phyloP scores from a whole-genome alignment of 2,113 vertebrate genomes.

The Pandion haliaetus region DNA sequence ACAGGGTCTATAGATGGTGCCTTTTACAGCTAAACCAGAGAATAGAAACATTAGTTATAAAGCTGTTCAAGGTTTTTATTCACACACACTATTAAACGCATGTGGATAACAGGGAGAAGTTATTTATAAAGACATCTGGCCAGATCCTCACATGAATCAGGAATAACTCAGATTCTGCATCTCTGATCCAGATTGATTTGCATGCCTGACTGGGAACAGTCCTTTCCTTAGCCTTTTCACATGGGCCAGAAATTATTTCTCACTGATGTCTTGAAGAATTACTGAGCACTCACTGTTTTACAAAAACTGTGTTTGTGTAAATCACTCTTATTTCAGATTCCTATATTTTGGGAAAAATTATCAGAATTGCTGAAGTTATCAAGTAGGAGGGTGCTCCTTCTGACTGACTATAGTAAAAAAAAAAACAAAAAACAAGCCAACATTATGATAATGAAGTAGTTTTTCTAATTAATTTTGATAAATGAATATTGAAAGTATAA shows the following conservation, averaged over 20 bases:
- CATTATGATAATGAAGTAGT: background rate
- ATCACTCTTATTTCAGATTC: background rate
- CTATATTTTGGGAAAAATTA: background rate
- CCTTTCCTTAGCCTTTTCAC: background rate
- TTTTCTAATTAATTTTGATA: background rate
- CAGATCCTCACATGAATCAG: background rate
- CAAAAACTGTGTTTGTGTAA: background rate
- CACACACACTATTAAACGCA: background rate
- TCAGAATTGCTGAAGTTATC: background rate
- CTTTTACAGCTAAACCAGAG: background rate
- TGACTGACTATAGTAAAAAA: background rate
- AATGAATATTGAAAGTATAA: background rate
- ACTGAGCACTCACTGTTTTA: background rate
- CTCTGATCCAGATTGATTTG: background rate
- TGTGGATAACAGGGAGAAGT: background rate
- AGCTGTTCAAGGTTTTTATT: background rate
- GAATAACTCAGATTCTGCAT: background rate
- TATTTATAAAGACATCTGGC: background rate
- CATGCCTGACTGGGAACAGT: background rate
- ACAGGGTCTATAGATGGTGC: background rate
- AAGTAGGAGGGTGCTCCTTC: background rate
- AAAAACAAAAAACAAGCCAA: too few species aligned
- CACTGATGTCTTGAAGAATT: background rate
- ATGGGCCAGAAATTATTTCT: background rate
- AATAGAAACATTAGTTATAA: background rate